A percentile compares a stretch with the other conserved stretches of the same genome.
Conservation (phyloP, 2,113 vertebrate species). For the Gallinago undulata region DNA sequence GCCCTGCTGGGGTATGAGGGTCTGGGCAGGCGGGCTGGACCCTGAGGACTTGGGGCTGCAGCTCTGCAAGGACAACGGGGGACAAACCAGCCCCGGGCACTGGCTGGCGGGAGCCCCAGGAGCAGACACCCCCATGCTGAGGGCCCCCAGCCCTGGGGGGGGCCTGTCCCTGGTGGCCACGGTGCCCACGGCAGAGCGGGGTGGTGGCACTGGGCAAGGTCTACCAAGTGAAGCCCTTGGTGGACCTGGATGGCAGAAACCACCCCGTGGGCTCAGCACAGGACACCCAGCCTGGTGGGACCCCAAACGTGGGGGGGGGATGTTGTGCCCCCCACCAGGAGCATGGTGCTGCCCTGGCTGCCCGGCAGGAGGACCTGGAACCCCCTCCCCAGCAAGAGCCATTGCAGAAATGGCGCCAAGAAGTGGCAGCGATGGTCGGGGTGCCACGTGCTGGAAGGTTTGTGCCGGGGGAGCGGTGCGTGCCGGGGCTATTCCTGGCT, state of each 20-base stretch:
- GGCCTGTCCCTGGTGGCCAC: neutral
- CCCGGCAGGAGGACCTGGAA: neutral
- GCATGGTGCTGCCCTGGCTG: neutral
- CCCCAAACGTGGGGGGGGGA: fast-evolving
- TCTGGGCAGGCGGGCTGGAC: neutral
- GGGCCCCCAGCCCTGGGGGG: neutral
- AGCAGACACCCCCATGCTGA: neutral
- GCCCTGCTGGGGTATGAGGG: neutral
- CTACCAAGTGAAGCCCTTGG: neutral
- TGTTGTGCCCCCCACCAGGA: neutral
- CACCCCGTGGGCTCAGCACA: neutral
- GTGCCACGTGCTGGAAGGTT: neutral
- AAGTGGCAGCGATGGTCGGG: fast-evolving
- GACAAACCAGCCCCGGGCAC: neutral
- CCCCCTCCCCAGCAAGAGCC: fast-evolving
- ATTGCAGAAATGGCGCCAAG: neutral
- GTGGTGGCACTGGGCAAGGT: neutral
- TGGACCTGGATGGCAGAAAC: neutral
- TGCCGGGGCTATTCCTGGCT: constrained; percentile 37
- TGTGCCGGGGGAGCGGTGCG: neutral
- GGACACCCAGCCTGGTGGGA: neutral
- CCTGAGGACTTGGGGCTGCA: neutral
- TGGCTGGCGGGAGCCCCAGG: neutral
- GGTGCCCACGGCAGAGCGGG: neutral
- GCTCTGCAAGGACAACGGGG: neutral